Percentiles rank a stretch among this genome's conserved stretches.
Conservation (phyloP, 37 sponge, comb jelly and placozoan genomes). For the Ianthella basta region DNA sequence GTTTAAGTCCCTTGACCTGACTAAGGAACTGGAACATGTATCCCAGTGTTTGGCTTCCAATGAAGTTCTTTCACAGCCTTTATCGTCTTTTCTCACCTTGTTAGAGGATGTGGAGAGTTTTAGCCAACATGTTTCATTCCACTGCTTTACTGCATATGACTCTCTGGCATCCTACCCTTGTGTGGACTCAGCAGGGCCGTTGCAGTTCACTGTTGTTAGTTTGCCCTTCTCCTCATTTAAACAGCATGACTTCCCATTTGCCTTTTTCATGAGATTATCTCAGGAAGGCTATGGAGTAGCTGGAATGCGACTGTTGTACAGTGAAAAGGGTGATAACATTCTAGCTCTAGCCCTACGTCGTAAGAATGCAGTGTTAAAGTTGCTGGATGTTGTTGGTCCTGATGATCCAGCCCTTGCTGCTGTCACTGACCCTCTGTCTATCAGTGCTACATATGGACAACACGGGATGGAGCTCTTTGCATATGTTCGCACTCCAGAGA, state of each 20-base stretch:
- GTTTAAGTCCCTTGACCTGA: too few relatives aligned
- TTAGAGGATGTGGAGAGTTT: too few relatives aligned
- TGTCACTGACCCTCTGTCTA: constrained; percentile 68
- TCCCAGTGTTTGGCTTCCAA: too few relatives aligned
- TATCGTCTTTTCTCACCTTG: too few relatives aligned
- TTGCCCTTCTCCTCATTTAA: neutral
- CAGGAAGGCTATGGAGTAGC: constrained; percentile 50
- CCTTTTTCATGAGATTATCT: neutral
- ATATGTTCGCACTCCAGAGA: constrained; percentile 40
- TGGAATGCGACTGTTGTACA: constrained; percentile 58
- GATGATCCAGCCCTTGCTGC: constrained; percentile 51
- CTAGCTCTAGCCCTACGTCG: constrained; percentile 68
- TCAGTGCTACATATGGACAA: constrained; percentile 58
- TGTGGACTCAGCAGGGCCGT: neutral
- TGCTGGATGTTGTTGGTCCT: constrained; percentile 70
- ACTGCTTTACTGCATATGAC: neutral
- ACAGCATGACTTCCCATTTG: constrained; percentile 27
- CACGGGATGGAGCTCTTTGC: constrained; percentile 9
- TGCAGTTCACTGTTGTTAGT: constrained; percentile 24
- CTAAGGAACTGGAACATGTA: too few relatives aligned
- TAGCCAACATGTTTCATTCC: too few relatives aligned
- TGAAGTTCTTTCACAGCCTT: too few relatives aligned
- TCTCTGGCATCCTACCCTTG: too few relatives aligned
- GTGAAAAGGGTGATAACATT: neutral
- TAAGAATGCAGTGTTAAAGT: constrained; percentile 46